Base-by-base conservation (phyloP, 2,888 invertebrate species). In the Camptogramma bilineatum region DNA sequence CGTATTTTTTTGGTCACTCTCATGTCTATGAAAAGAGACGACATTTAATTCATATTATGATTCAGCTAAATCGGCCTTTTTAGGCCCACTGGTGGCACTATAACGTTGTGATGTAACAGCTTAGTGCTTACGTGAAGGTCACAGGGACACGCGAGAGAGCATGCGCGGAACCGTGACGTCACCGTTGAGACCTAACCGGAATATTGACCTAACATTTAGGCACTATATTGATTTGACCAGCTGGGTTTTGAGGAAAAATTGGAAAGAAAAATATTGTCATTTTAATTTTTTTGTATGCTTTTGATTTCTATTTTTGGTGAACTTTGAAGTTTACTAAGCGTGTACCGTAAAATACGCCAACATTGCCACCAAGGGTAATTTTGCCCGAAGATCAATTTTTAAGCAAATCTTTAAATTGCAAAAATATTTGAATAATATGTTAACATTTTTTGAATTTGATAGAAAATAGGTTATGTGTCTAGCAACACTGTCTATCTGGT, bases 111-210 rank as follows among this genome's bases (percentile, higher is more conserved):
- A 51, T 46, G 53, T 60, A 52, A 63, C 65, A 57, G 39, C 56
- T 64, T 68, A 61, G 68, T 70, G 70, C 69, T 69, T 72, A 60
- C 51, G 71, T 74, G 81, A 87, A 88, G 88, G 87, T 89, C 87
- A 85, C 60, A 77, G 72, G 78, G 78, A 72, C 80, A 62, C 52
- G 48, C 24, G 10, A 28, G 4, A 62, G 74, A 52, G 64, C 89
- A 90, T 89, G 91, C 91, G 90, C 88, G 85, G 79, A 83, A 31
- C 68, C 47, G 75, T 83, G 82, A 88, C 90, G 88, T 86, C 85
- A 83, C 77, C 28, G 18, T 75, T 64, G 70, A 73, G 76, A 76
- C 77, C 77, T 71, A 68, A 73, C 70, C 65, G 69, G n/a, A 73
- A 79, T 91, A 91, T 91, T 88, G 91, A 90, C 89, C 79, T 85